Conservation (phyloP, 2,888 invertebrate genomes). For the Xiphydria camelus region DNA sequence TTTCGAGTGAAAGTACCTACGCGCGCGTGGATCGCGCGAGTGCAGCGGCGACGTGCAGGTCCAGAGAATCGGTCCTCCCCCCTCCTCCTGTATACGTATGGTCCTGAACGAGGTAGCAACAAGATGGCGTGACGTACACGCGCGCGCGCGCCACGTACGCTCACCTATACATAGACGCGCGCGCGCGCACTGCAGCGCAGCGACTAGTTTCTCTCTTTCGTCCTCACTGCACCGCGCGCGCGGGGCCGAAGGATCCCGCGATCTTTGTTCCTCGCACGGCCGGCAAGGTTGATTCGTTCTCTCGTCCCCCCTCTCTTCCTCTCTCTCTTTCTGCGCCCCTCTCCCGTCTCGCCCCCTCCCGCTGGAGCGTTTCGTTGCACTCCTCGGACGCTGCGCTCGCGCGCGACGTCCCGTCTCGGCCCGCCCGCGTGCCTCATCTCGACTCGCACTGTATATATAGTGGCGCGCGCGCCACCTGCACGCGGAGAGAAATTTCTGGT, state of each 20-base stretch:
- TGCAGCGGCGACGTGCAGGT: background rate
- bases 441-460: too few relatives aligned
- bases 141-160: too few relatives aligned
- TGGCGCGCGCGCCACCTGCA: too few relatives aligned
- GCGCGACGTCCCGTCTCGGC: too few relatives aligned
- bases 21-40: background rate
- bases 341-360: background rate
- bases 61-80: too few relatives aligned
- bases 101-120: constrained; percentile 9
- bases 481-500: too few relatives aligned
- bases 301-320: background rate
- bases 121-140: constrained; percentile 11
- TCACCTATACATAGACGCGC: background rate
- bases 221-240: background rate
- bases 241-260: constrained; percentile 12
- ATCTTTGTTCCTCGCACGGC: constrained; percentile 8
- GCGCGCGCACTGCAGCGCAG: background rate
- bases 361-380: too few relatives aligned
- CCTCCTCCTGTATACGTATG: too few relatives aligned
- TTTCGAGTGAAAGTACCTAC: background rate
- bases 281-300: constrained; percentile 9
- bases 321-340: constrained; percentile 14
- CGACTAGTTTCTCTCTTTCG: constrained; percentile 1
- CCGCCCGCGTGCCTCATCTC: too few relatives aligned
- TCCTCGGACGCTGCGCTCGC: too few relatives aligned